Conservation (phyloP, 2,797 vertebrate genomes). For the Cercopithecus hamlyni region DNA sequence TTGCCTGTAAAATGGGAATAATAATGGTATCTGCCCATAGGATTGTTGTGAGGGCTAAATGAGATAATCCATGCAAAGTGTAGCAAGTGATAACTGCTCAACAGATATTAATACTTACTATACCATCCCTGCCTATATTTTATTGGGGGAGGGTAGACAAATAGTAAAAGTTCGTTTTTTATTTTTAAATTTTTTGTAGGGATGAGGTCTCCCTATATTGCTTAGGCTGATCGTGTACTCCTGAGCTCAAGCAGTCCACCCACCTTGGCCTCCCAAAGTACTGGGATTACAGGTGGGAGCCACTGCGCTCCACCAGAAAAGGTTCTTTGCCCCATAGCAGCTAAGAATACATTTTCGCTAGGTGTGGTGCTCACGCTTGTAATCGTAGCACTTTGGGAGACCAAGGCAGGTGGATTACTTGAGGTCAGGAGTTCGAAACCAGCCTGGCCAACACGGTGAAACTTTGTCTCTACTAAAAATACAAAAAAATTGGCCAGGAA, state of each 20-base stretch:
- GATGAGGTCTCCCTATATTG: not conserved
- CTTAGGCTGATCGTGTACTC: not conserved
- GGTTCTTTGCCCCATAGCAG: too few relatives aligned
- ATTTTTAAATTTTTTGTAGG: not conserved
- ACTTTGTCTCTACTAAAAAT: too few relatives aligned
- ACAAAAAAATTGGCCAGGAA: too few relatives aligned
- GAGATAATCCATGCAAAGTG: not conserved
- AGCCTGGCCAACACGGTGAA: too few relatives aligned
- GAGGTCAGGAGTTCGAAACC: too few relatives aligned
- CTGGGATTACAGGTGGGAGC: not conserved
- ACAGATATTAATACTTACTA: not conserved
- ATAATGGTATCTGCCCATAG: not conserved
- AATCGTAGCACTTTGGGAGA: too few relatives aligned
- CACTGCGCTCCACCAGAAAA: not conserved
- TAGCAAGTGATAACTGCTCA: not conserved
- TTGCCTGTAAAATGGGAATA: not conserved
- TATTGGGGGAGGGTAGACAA: not conserved
- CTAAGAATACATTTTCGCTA: not conserved
- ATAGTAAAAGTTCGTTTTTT: not conserved
- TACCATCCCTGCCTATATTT: not conserved
- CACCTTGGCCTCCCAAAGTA: not conserved
- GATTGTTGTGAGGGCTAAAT: not conserved
- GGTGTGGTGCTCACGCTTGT: too few relatives aligned
- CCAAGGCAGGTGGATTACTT: too few relatives aligned
- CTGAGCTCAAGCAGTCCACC: not conserved